These are phyloP conservation scores for Xanthia togata DNA, from an alignment of 2,888 invertebrate species.

Conservation along the genomic window DNA sequence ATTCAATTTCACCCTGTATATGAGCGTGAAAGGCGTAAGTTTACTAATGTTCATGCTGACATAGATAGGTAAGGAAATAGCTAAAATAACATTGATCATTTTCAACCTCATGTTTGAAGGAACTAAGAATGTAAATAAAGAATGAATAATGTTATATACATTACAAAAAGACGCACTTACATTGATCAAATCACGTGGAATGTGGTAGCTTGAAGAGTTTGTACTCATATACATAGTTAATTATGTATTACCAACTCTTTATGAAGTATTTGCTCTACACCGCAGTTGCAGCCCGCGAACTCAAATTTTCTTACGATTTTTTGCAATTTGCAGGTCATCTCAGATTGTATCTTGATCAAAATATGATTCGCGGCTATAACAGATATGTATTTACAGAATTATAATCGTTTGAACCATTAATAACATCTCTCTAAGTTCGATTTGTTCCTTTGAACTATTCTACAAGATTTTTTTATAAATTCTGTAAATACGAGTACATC, in stretches of 20 bases:
- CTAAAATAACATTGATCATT: constrained; percentile 19
- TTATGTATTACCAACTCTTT: constrained; percentile 42
- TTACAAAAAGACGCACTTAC: constrained; percentile 38
- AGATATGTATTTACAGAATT: no score
- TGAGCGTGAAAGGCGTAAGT: background rate
- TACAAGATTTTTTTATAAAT: no score
- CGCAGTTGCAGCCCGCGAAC: no score
- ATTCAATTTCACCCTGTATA: background rate
- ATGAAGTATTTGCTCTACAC: constrained; percentile 23
- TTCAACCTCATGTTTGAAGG: constrained; percentile 16
- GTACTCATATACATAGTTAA: constrained; percentile 8
- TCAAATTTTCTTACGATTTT: no score
- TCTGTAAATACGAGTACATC: no score
- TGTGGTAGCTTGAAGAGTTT: constrained; percentile 20
- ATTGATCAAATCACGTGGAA: constrained; percentile 26
- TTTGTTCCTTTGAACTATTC: no score
- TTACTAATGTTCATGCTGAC: background rate
- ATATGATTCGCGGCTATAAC: no score
- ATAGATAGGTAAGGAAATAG: constrained; percentile 5
- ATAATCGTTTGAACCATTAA: no score
- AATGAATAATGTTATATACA: constrained; percentile 9
- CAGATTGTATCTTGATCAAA: no score
- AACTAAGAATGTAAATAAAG: constrained; percentile 26
- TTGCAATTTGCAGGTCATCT: no score
- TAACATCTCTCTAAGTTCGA: no score